Conservation (phyloP, 1,140 invertebrate genomes). For the Ericerus pela region DNA sequence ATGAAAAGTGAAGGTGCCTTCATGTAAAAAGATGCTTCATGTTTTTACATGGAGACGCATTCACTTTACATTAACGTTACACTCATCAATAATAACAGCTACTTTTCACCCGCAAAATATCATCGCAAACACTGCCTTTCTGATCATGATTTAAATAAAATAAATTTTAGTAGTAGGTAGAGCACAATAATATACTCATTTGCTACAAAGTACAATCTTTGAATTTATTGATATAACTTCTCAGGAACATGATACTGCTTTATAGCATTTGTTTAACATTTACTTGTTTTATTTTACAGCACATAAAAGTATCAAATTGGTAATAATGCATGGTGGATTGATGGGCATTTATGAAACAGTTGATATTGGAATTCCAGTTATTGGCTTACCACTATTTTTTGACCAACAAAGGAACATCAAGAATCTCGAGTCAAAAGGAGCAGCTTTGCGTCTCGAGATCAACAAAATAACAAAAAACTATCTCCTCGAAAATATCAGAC, state of each 20-base stretch:
- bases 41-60: no score
- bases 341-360: constrained; percentile 41
- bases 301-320: constrained; percentile 38
- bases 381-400: constrained; percentile 42
- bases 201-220: no score
- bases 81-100: no score
- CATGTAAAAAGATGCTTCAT: no score
- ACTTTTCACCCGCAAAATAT: no score
- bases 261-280: constrained; percentile 9
- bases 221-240: background rate
- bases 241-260: no score
- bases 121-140: no score
- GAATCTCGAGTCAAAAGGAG: constrained; percentile 15
- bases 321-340: constrained; percentile 48
- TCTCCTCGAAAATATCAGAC: background rate
- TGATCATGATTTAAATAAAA: no score
- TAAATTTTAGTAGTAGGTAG: no score
- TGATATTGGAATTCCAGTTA: constrained; percentile 39
- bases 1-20: no score
- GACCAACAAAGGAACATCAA: constrained; percentile 33
- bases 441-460: background rate
- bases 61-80: no score
- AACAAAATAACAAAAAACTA: background rate
- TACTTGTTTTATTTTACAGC: constrained; percentile 19
- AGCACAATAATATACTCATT: no score